Evolutionary conservation across 2,113 vertebrate genomes (phyloP), one percentile per base, ranked within the genome.

Genomic region (Mustela lutreola): DNA sequence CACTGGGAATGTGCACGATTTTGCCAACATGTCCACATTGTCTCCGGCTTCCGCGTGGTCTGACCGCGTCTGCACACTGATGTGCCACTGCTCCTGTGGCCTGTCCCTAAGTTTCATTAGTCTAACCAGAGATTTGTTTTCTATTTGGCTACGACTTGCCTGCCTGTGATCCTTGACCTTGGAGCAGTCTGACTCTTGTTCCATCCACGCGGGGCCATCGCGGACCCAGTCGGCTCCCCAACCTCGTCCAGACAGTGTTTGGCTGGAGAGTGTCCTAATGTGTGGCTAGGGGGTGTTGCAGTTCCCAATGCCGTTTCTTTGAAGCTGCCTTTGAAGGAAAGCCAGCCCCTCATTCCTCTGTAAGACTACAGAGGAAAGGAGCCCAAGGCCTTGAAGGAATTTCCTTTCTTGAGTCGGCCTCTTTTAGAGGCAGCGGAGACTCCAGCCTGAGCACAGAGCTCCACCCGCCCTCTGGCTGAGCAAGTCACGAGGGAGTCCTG

Each of bases 311-410:
- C 11, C 63, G 19, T 89, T 94, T 97, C 93, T 97, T 95, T 95
- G 81, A 92, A 96, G 73, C 84, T 78, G 73, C 80, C 58, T 96
- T 86, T 94, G 88, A 97, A 96, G 78, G 36, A 75, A 93, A 22
- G 42, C 76, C 92, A 95, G 50, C 33, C 60, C 89, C 85, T 94
- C 70, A 76, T 65, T 85, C 88, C 56, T 96, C 91, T 93, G 26
- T 58, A n/a, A 42, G 71, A 89, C 21, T 89, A 28, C 31, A 94
- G 82, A 87, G 31, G 22, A 94, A 87, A 97, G 73, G 22, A 95
- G 48, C 50, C 36, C 71, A 73, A 80, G 71, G 58, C 48, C 93
- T 92, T 89, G 93, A 97, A 96, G 75, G n/a, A 90, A 83, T 95
- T 89, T 83, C 79, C 67, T 94, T 93, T 80, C 80, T 84, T 58